phyloP scores from a whole-genome alignment of 2,888 invertebrate species.

The Mallateleia sp. region DNA sequence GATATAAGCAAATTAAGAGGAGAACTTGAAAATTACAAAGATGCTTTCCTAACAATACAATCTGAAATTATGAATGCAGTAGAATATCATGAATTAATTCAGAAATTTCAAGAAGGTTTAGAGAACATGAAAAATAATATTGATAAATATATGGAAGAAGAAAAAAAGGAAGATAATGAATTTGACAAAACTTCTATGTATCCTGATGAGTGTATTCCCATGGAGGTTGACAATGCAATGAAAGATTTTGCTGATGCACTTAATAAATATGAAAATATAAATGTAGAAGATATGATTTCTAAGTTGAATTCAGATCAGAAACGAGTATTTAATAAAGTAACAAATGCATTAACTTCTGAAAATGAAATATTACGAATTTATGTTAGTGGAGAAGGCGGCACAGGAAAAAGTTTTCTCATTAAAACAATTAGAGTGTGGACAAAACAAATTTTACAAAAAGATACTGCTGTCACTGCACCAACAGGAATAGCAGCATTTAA shows the following conservation, averaged over 20 bases:
- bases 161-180: not conserved
- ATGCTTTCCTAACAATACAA: slow-evolving; percentile 64
- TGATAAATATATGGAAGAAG: slow-evolving; percentile 35
- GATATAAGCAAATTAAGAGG: slow-evolving; percentile 75
- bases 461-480: slow-evolving; percentile 82
- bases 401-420: slow-evolving; percentile 83
- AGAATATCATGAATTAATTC: slow-evolving; percentile 13
- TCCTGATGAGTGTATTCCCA: slow-evolving; percentile 31
- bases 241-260: not conserved
- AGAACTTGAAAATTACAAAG: slow-evolving; percentile 74
- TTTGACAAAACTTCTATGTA: not conserved
- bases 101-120: not conserved
- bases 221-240: slow-evolving; percentile 43
- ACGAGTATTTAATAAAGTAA: slow-evolving; percentile 38
- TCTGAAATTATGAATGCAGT: not conserved
- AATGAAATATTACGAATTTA: slow-evolving; percentile 45
- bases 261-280: slow-evolving; percentile 23
- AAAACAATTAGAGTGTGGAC: not conserved
- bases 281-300: slow-evolving; percentile 65
- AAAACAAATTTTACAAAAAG: slow-evolving; percentile 75
- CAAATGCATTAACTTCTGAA: slow-evolving; percentile 56
- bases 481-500: slow-evolving; percentile 86
- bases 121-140: slow-evolving; percentile 10
- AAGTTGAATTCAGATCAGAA: slow-evolving; percentile 61
- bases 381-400: slow-evolving; percentile 83